phyloP scores from a whole-genome alignment of 1,140 invertebrate species.

The Protaetia brevitarsis region DNA sequence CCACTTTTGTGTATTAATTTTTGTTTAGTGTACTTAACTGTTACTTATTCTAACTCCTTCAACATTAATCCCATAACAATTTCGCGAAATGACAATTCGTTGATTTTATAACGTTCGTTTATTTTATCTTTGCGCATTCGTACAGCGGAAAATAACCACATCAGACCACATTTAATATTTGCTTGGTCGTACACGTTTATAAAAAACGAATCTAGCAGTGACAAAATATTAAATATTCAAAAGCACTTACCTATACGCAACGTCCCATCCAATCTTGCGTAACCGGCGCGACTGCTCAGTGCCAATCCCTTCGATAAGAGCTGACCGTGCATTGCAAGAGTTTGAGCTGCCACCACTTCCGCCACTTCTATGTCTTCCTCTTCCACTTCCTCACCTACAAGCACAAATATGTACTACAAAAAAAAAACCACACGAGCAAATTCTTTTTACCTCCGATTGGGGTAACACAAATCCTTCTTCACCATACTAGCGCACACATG shows the following conservation, averaged over 20 bases:
- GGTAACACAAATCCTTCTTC: constrained; percentile 80
- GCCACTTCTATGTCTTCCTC: constrained; percentile 66
- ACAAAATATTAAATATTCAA: background rate
- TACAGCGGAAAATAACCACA: too few relatives aligned
- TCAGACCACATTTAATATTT: background rate
- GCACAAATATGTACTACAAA: background rate
- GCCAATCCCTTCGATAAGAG: constrained; percentile 88
- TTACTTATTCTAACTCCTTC: too few relatives aligned
- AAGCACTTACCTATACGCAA: constrained; percentile 77
- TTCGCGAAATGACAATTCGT: too few relatives aligned
- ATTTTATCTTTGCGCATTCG: too few relatives aligned
- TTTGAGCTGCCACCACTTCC: constrained; percentile 69
- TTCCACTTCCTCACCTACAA: constrained; percentile 60
- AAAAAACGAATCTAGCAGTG: background rate
- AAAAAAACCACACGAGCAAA: background rate
- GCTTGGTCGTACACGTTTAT: background rate
- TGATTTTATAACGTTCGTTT: too few relatives aligned
- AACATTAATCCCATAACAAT: too few relatives aligned
- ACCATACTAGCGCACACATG: constrained; percentile 86
- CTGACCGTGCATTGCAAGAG: constrained; percentile 68
- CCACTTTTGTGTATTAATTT: too few relatives aligned
- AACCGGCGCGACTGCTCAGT: constrained; percentile 80
- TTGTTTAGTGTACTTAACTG: too few relatives aligned
- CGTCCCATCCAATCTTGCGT: constrained; percentile 84
- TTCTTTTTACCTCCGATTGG: constrained; percentile 56